phyloP scores from a whole-genome alignment of 2,888 invertebrate species.

The Euplexia lucipara region DNA sequence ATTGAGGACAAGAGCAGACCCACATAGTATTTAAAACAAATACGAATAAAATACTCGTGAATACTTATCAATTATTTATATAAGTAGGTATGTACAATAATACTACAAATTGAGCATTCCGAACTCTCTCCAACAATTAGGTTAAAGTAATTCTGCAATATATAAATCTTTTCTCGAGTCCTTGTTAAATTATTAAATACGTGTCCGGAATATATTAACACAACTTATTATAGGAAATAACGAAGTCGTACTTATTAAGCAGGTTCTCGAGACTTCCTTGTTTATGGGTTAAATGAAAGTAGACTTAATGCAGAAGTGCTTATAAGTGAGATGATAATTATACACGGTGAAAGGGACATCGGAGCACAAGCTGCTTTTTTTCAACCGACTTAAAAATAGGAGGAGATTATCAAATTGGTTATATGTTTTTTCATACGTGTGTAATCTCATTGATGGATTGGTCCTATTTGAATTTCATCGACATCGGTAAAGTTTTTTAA shows the following conservation, averaged over 20 bases:
- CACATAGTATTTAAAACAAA: background rate
- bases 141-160: constrained; percentile 52
- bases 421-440: too few species aligned
- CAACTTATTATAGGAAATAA: constrained; percentile 52
- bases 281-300: constrained; percentile 41
- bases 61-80: constrained; percentile 3
- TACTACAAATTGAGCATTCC: constrained; percentile 30
- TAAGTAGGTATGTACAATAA: too few species aligned
- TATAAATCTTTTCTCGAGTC: constrained; percentile 54
- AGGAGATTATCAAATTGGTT: too few species aligned
- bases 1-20: too few species aligned
- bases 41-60: constrained; percentile 6
- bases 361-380: too few species aligned
- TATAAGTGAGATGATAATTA: constrained; percentile 8
- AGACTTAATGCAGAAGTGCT: constrained; percentile 20
- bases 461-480: too few species aligned
- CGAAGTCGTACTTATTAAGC: constrained; percentile 38
- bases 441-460: too few species aligned
- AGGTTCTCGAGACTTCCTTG: constrained; percentile 33
- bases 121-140: constrained; percentile 38
- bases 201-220: constrained; percentile 54
- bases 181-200: constrained; percentile 61
- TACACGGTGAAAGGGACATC: too few species aligned
- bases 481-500: too few species aligned
- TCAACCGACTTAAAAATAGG: too few species aligned